Percentiles rank a stretch among this genome's conserved stretches.
Evolutionary conservation across 2,888 invertebrate genomes (phyloP).

Genomic region (Molorchus minor): DNA sequence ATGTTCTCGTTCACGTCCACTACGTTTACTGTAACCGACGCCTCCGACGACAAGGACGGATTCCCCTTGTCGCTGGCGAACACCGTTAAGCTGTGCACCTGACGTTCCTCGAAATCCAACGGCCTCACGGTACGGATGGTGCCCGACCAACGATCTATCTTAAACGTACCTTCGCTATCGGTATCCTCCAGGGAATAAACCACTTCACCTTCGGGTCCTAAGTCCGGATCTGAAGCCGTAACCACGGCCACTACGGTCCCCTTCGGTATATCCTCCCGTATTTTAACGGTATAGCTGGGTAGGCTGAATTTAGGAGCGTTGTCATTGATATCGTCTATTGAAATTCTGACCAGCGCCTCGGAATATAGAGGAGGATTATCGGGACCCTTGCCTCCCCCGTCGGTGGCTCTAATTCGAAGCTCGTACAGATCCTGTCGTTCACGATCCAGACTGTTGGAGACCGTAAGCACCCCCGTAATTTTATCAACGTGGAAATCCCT

Average conservation of each 20-base stretch:
- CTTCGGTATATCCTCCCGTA: slow-evolving; percentile 89
- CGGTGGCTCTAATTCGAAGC: slow-evolving; percentile 80
- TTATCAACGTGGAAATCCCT: slow-evolving; percentile 83
- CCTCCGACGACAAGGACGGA: slow-evolving; percentile 81
- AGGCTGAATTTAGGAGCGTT: slow-evolving; percentile 85
- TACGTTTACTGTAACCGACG: slow-evolving; percentile 84
- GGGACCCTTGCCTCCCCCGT: slow-evolving; percentile 70
- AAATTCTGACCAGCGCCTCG: slow-evolving; percentile 83
- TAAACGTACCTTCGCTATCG: slow-evolving; percentile 76
- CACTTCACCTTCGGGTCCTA: slow-evolving; percentile 82
- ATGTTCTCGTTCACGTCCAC: slow-evolving; percentile 95
- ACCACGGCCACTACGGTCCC: slow-evolving; percentile 89
- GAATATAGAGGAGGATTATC: slow-evolving; percentile 73
- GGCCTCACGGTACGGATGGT: slow-evolving; percentile 80
- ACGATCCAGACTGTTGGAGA: slow-evolving; percentile 81
- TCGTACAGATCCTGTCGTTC: slow-evolving; percentile 86
- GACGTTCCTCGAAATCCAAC: slow-evolving; percentile 89
- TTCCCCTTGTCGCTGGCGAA: slow-evolving; percentile 87
- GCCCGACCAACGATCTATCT: slow-evolving; percentile 86
- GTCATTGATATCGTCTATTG: slow-evolving; percentile 91
- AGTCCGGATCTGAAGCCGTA: slow-evolving; percentile 85
- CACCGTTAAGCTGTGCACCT: slow-evolving; percentile 87
- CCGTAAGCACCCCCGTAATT: slow-evolving; percentile 77
- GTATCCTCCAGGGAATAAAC: slow-evolving; percentile 81
- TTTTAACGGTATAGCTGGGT: slow-evolving; percentile 78